Base-by-base conservation (phyloP, 2,113 vertebrate species). In the Catharus bicknelli region DNA sequence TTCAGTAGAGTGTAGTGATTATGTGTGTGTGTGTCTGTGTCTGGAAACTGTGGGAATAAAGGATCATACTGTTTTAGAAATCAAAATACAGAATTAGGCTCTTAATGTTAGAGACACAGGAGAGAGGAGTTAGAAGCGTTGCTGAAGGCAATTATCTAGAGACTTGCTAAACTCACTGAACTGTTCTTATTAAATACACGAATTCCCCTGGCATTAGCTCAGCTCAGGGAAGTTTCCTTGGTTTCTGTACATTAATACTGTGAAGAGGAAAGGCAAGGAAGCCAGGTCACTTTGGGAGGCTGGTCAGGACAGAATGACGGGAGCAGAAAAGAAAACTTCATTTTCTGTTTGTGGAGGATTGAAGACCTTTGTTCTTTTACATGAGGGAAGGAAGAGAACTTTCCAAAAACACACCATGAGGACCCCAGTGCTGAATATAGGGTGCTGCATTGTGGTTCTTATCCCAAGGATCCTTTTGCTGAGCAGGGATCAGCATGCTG, bases 81-180 rank as follows among this genome's bases (percentile, higher is more conserved):
- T 88, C 68, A 92, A 88, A 94, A 88, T 94, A 85, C 72, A 83
- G 75, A 62, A 88, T 93, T 79, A 72, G 40, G 23, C 55, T 94
- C n/a, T 75, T 89, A 91, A 61, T 42, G 40, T 38, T 69, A 12
- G 74, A 74, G 27, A 48, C 50, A 51, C 0, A 0, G 14, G 43
- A 85, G 34, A 69, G 20, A 86, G 82, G 62, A 88, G 70, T 32
- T 77, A 47, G 69, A 89, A 83, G 25, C 16, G 0, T 61, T 84
- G 53, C 86, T 94, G 70, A 89, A 94, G 63, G 47, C 79, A 94
- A 50, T 83, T 94, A 90, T 59, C 43, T 53, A 27, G 74, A 88
- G 66, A 85, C 47, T 57, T 94, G 58, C 82, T 91, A 79, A 67
- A 62, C 63, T 89, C 57, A 48, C 29, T 51, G 58, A 74, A 32